Conservation (phyloP, 1,140 invertebrate species). For the Ceratitis capitata region DNA sequence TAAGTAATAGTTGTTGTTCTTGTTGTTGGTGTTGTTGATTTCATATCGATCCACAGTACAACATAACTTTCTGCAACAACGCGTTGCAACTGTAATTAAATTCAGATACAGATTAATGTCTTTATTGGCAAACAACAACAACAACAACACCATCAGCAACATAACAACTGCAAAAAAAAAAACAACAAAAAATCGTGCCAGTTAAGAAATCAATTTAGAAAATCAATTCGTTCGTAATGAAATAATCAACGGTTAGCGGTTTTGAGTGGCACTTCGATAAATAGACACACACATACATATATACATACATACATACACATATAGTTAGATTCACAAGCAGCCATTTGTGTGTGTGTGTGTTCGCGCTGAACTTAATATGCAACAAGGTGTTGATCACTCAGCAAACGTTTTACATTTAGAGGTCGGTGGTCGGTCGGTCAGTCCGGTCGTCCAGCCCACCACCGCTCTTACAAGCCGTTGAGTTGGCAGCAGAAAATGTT, state of each 20-base stretch:
- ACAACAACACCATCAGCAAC: no score
- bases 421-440: no score
- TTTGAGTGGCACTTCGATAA: not conserved
- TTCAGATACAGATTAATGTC: constrained; percentile 1
- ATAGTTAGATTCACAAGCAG: no score
- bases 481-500: not conserved
- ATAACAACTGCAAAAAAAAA: no score
- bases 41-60: constrained; percentile 11
- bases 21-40: not conserved
- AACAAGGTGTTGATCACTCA: not conserved
- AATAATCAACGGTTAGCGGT: constrained; percentile 16
- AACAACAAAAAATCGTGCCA: constrained; percentile 16
- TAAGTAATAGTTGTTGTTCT: no score
- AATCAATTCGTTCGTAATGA: constrained; percentile 29
- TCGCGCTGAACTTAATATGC: not conserved
- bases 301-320: not conserved
- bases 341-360: not conserved
- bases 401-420: not conserved
- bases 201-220: constrained; percentile 29
- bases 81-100: not conserved
- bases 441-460: no score
- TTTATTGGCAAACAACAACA: not conserved
- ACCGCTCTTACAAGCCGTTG: no score
- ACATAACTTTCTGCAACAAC: not conserved
- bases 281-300: not conserved